Evolutionary conservation across 1,140 invertebrate species (phyloP), one percentile per base, ranked within the genome.

Genomic region (Pseudomyrmex flavicornis): DNA sequence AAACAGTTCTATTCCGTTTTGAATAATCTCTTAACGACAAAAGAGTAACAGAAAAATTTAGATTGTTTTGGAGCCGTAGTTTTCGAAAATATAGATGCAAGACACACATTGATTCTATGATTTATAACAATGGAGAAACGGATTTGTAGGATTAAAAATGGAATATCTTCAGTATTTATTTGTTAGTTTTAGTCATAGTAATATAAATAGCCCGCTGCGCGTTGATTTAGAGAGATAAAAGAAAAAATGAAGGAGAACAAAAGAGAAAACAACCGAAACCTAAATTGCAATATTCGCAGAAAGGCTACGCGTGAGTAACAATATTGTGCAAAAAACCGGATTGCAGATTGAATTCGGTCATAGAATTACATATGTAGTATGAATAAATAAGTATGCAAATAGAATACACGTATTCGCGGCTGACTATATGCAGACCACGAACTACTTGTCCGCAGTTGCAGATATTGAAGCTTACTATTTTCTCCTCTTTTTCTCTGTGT

Each of bases 341-440:
- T 7, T 80, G 76, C 66, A 50, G 66, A 54, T 80, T 59, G 54
- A 80, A 80, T 80, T 44, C 54, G 20, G 76, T 80, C 56, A 58
- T 22, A 56, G 76, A 80, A 80, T 80, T 80, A 80, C 66, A 80
- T 80, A 80, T 80, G 54, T 72, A 80, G 66, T 70, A 59, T 48
- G 20, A 80, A 80, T 66, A 66, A 80, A 80, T 66, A 66, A 80
- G 76, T 80, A 80, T 80, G 76, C 76, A 80, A 70, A 80, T 80
- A 59, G 35, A 35, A 35, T 35, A 35, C 35, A 35, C 35, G 35
- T 15, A 46, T 26, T 48, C 65, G 44, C 54, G 66, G 54, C 35
- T 70, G 65, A 56, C 52, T 58, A 9, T 79, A 22, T 46, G 12
- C 13, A 26, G 15, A 9, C 65, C 12, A 7, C 26, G 12, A 35